Conservation (phyloP, 2,888 invertebrate genomes). For the Hydraecia micacea region DNA sequence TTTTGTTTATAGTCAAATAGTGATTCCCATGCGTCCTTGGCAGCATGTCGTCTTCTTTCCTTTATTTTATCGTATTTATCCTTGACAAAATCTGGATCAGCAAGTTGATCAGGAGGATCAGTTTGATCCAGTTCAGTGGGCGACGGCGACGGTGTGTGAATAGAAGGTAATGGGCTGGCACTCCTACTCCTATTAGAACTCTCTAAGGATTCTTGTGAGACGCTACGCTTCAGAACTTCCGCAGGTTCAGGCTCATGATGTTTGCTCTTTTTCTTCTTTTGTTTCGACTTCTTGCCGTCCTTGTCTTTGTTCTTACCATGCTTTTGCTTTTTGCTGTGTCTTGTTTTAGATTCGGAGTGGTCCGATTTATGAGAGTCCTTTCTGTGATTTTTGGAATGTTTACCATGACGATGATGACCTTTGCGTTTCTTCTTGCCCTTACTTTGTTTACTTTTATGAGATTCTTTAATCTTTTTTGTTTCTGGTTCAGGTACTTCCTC, state of each 20-base stretch:
- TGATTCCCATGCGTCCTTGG: conserved; percentile 86
- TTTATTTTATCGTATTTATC: conserved; percentile 92
- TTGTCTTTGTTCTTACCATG: conserved; percentile 84
- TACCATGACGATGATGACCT: conserved; percentile 85
- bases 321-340: conserved; percentile 82
- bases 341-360: conserved; percentile 77
- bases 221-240: conserved; percentile 72
- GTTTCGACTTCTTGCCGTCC: conserved; percentile 87
- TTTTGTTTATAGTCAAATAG: conserved; percentile 86
- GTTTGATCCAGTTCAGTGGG: conserved; percentile 76
- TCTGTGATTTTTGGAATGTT: conserved; percentile 87
- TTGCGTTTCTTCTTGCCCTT: conserved; percentile 87
- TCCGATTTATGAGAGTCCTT: conserved; percentile 81
- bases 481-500: conserved; percentile 65
- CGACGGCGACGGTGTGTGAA: conserved; percentile 85
- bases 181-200: conserved; percentile 85
- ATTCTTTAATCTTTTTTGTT: conserved; percentile 80
- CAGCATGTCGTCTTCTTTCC: conserved; percentile 90
- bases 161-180: conserved; percentile 86
- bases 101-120: conserved; percentile 73
- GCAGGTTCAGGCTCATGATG: conserved; percentile 75
- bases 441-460: conserved; percentile 83
- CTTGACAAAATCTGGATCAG: conserved; percentile 85
- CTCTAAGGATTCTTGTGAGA: conserved; percentile 82
- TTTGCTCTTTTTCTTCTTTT: conserved; percentile 86